A percentile compares a stretch with the other conserved stretches of the same genome.
Evolutionary conservation across 1,140 invertebrate species (phyloP).

Genomic region (Drosophila murphyi): DNA sequence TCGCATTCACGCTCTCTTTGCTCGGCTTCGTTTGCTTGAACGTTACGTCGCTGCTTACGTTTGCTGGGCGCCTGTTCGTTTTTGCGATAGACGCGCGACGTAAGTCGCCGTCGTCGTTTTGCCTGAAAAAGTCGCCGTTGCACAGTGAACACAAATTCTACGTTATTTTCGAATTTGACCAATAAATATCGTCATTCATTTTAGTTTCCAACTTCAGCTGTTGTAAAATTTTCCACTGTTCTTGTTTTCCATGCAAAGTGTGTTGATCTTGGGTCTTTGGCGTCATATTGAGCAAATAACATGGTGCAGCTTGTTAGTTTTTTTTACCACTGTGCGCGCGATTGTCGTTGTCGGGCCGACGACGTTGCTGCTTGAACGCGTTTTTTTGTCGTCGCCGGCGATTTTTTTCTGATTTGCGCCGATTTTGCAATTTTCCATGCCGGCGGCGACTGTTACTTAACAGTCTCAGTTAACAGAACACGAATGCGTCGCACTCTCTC

Average conservation of each 20-base stretch:
- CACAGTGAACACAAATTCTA: constrained; percentile 45
- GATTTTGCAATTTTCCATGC: constrained; percentile 76
- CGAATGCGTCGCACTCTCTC: constrained; percentile 13
- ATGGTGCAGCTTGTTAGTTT: background rate
- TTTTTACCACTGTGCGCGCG: constrained; percentile 34
- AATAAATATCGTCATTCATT: constrained; percentile 12
- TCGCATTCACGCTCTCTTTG: constrained; percentile 12
- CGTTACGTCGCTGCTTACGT: constrained; percentile 14
- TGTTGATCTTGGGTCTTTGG: constrained; percentile 2
- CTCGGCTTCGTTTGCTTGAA: constrained; percentile 13
- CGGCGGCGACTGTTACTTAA: constrained; percentile 65
- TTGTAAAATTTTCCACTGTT: constrained; percentile 11
- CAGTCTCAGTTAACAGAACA: constrained; percentile 45
- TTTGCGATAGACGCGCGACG: constrained; percentile 84
- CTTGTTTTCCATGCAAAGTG: background rate
- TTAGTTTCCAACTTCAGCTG: constrained; percentile 4
- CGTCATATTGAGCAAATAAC: background rate
- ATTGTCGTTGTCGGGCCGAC: constrained; percentile 15
- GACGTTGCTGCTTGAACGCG: constrained; percentile 49
- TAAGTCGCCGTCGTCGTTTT: constrained; percentile 79
- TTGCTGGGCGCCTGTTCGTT: constrained; percentile 77
- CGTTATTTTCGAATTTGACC: background rate
- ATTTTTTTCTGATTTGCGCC: constrained; percentile 71
- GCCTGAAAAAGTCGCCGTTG: constrained; percentile 67
- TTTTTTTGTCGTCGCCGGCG: constrained; percentile 77